These are phyloP conservation scores for Myotis brandtii DNA, from an alignment of 2,113 vertebrate genomes.

Conservation along the genomic window DNA sequence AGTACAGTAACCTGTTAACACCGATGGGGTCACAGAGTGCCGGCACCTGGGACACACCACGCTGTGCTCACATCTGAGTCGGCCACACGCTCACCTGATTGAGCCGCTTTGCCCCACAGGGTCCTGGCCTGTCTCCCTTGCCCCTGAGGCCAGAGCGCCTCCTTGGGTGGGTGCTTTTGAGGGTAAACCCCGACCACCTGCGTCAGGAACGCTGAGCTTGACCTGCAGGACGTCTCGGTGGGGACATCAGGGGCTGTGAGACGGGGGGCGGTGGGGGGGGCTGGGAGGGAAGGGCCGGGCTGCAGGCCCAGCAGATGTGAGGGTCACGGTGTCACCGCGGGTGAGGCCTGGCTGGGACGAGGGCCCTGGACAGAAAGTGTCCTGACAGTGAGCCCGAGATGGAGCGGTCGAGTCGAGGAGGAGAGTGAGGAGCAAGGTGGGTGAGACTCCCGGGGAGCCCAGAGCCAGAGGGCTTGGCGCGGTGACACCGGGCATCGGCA, in stretches of 20 bases:
- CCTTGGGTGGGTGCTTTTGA: no score
- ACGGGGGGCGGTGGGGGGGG: neutral
- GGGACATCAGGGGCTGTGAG: neutral
- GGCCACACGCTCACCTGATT: neutral
- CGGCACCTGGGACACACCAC: neutral
- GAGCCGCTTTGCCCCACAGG: neutral
- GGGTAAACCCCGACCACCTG: no score
- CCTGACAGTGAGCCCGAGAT: neutral
- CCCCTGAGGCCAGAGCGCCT: no score
- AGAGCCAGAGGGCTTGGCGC: neutral
- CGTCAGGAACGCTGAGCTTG: neutral
- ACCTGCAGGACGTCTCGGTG: neutral
- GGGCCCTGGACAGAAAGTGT: neutral
- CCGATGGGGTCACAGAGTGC: neutral
- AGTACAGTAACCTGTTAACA: neutral
- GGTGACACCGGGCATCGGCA: neutral
- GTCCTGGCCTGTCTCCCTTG: neutral
- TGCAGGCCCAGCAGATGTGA: neutral
- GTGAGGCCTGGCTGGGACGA: neutral
- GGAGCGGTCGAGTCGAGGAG: neutral
- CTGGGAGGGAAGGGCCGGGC: neutral
- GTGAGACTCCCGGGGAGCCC: neutral
- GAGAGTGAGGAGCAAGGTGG: rapidly evolving
- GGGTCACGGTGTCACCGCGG: neutral
- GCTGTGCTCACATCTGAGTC: neutral